Base-by-base conservation (phyloP, 2,888 invertebrate species). In the Brassicogethes aeneus region DNA sequence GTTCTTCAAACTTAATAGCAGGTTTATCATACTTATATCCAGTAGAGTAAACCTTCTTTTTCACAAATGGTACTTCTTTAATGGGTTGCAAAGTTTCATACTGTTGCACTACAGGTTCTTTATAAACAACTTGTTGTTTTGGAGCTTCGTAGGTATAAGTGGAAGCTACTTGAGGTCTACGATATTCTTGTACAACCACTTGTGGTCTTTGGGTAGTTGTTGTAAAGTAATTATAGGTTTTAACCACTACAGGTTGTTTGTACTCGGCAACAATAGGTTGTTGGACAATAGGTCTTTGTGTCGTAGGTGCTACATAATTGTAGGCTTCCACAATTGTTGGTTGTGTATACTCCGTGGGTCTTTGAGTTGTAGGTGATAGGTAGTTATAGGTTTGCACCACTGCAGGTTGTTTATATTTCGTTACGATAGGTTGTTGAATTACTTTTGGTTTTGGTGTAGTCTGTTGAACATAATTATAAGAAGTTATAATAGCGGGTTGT, bases 31-130 rank as follows among this genome's bases (percentile, higher is more conserved):
- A 52, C 15, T 41, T 36, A 36, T 55, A 55, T 12, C 49, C 58
- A 36, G 64, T 65, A 2, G 62, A 50, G 33, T 65, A 65, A 13
- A 63, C 59, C 38, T 55, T 60, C 45, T 62, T 61, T 31, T 61
- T 58, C 2, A 65, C 57, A 37, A 66, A 61, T 8, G 55, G 58
- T 43, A 52, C 57, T 50, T 66, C 64, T 37, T 54, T 44, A 3
- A 62, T 54, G 13, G 58, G 59, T 48, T 53, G 43, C 15, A 44
- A 41, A 34, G 51, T 48, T 37, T 55, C 51, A 16, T 54, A 59
- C 15, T 37, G 46, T 10, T 12, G 3, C 12, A 41, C 40, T 8
- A 39, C 31, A 23, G 45, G 40, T 10, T 31, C 7, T 23, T 23
- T 5, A 7, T 23, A 5, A 7, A 23, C 23, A 7, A n/a, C 17